Percentiles rank a stretch among this genome's conserved stretches.
These are phyloP conservation scores for Equus przewalskii DNA, from an alignment of 2,113 vertebrate genomes.

Conservation along the genomic window DNA sequence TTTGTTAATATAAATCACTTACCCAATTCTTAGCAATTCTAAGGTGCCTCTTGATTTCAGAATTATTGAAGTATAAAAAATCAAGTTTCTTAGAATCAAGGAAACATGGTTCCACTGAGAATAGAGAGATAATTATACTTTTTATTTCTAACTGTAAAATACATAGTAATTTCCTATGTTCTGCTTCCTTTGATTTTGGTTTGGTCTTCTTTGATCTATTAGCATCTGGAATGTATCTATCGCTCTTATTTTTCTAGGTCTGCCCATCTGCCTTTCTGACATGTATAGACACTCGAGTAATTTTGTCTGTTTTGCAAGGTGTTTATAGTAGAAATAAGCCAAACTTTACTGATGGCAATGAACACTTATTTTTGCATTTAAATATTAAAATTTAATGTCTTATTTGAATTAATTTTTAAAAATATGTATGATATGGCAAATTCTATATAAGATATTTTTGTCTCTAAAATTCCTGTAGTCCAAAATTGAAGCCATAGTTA, in stretches of 20 bases:
- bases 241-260: background rate
- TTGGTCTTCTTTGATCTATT: slow-evolving; percentile 17
- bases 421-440: background rate
- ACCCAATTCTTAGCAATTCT: background rate
- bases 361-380: background rate
- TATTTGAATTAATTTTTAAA: background rate
- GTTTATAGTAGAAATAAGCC: background rate
- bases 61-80: slow-evolving; percentile 22
- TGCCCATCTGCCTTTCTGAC: background rate
- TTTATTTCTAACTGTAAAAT: slow-evolving; percentile 2
- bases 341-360: background rate
- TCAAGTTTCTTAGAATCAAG: slow-evolving; percentile 44
- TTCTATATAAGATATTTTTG: background rate
- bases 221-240: background rate
- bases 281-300: background rate
- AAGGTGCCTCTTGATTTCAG: slow-evolving; percentile 36
- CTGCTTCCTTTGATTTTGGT: background rate
- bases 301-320: slow-evolving; percentile 23
- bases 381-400: background rate
- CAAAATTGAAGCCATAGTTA: background rate
- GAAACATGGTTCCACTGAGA: background rate
- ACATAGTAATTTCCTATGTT: background rate
- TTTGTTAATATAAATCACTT: background rate
- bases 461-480: background rate
- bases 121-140: background rate